Evolutionary conservation across 1,140 invertebrate genomes (phyloP).

Genomic region (Pristionchus pacificus): DNA sequence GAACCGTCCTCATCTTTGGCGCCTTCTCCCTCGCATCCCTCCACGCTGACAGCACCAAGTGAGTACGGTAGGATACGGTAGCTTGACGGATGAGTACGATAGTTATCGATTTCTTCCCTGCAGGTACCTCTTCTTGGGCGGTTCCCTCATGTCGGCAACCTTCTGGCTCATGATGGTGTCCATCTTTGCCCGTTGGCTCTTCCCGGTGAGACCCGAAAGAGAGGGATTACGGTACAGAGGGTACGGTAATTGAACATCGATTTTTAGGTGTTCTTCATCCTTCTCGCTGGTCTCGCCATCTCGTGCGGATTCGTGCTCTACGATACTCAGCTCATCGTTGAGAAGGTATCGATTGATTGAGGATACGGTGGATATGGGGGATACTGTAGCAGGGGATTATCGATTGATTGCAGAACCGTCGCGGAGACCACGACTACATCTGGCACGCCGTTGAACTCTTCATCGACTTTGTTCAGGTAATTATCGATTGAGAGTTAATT

Average conservation of each 20-base stretch:
- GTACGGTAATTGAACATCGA: too few species aligned
- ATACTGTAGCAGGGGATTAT: too few species aligned
- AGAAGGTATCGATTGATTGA: too few species aligned
- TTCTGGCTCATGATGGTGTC: constrained; percentile 70
- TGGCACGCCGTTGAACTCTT: constrained; percentile 48
- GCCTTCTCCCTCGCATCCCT: constrained; percentile 82
- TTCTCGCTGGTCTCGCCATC: constrained; percentile 78
- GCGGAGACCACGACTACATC: constrained; percentile 85
- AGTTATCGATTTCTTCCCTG: neutral
- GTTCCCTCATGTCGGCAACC: constrained; percentile 69
- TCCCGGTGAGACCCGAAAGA: too few species aligned
- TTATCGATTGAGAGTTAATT: neutral
- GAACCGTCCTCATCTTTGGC: constrained; percentile 79
- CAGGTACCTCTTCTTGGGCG: constrained; percentile 44
- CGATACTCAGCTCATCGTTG: constrained; percentile 89
- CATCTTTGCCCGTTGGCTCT: constrained; percentile 63
- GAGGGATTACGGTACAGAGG: too few species aligned
- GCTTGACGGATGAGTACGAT: too few species aligned
- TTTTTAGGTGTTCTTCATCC: too few species aligned
- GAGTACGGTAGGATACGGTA: too few species aligned
- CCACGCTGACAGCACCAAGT: constrained; percentile 75
- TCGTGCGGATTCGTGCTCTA: constrained; percentile 93
- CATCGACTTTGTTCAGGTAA: constrained; percentile 31
- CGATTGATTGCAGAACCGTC: constrained; percentile 62
- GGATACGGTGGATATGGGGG: too few species aligned